Conservation (phyloP, 2,797 vertebrate species). For the Tolypeutes matacus region DNA sequence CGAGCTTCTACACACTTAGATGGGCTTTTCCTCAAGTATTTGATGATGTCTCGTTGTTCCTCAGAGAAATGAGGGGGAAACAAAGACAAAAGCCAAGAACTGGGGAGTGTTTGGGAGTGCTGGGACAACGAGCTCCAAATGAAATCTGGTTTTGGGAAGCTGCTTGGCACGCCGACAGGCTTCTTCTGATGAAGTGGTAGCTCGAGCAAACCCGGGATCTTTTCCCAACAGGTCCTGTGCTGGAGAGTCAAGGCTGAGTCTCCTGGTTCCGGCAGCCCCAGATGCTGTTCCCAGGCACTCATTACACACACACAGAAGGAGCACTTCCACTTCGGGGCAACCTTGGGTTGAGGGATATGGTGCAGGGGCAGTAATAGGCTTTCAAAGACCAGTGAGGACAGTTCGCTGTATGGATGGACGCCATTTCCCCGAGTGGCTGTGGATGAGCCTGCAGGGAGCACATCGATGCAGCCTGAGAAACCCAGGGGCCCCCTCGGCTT, state of each 20-base stretch:
- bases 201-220: too few relatives aligned
- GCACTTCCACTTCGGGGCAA: not conserved
- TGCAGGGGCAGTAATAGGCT: too few relatives aligned
- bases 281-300: accelerated
- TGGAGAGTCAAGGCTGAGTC: not conserved
- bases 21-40: not conserved
- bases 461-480: too few relatives aligned
- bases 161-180: accelerated
- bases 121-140: too few relatives aligned
- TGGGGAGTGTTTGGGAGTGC: too few relatives aligned
- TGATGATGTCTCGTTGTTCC: not conserved
- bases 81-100: not conserved
- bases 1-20: not conserved
- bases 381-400: accelerated
- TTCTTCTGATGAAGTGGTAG: not conserved
- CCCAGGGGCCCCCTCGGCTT: too few relatives aligned
- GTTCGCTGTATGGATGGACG: accelerated
- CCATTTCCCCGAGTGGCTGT: not conserved
- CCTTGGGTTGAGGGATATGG: too few relatives aligned
- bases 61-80: not conserved
- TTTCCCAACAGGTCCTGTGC: too few relatives aligned
- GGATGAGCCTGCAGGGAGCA: accelerated
- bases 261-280: accelerated
- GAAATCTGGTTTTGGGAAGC: too few relatives aligned
- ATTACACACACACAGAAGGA: accelerated